Evolutionary conservation across 2,797 vertebrate species (phyloP), one percentile per base, ranked within the genome.

Genomic region (Threskiornis aethiopicus): DNA sequence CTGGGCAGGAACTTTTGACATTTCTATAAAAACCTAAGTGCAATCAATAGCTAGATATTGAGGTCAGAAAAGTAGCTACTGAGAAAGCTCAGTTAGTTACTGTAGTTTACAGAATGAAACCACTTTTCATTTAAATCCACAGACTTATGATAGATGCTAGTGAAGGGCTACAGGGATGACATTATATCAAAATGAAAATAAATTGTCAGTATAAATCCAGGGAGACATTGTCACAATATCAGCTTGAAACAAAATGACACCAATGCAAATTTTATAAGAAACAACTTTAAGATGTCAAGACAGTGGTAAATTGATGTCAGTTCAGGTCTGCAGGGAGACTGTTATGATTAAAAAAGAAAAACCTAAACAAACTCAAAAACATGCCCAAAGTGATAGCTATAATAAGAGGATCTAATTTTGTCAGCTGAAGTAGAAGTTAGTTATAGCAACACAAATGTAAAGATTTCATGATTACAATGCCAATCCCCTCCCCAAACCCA

Each of bases 241-340:
- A 89, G 77, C 71, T 92, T 93, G 94, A 97, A 96, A 97, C 83
- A 95, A 96, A 96, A 86, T 97, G 87, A 97, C 96, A 96, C 46
- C 77, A 39, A 96, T 95, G 87, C 93, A 95, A 95, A 97, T 96
- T 94, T 96, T 93, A 84, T 96, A 96, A 93, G 95, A 90, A 96
- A 94, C 91, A 95, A 97, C 93, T 96, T 96, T 95, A 95, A 94
- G 92, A 90, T 95, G 96, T 93, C 97, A 97, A 97, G 96, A 93
- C 83, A 92, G 72, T 87, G 85, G 94, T 77, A 97, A 97, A 97
- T 96, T 96, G 91, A 97, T 97, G 95, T 90, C 96, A 95, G 77
- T 79, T 96, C 78, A 95, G 62, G 88, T 95, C 92, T 95, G 84
- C 47, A 67, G 84, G 86, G 84, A 97, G 82, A 87, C 70, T 90